These are phyloP conservation scores for Caenorhabditis brenneri DNA, from an alignment of 1,140 invertebrate species.

Conservation along the genomic window DNA sequence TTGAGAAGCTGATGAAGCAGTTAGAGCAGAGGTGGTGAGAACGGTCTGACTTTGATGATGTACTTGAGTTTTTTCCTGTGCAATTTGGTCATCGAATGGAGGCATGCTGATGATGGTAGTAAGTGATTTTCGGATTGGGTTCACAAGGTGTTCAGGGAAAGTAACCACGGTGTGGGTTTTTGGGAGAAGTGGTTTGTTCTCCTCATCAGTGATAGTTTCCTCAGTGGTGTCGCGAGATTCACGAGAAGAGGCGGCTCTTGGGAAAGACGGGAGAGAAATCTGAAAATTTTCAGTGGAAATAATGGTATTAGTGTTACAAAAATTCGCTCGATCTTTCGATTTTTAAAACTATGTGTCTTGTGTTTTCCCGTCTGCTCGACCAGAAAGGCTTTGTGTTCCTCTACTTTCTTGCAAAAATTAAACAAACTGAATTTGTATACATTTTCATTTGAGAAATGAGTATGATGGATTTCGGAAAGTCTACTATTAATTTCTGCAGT, in stretches of 20 bases:
- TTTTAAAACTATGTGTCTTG: too few relatives aligned
- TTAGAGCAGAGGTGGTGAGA: not conserved
- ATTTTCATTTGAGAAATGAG: too few relatives aligned
- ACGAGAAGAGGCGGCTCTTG: not conserved
- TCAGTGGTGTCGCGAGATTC: conserved; percentile 46
- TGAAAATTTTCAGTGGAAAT: not conserved
- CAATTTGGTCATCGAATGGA: not conserved
- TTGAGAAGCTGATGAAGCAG: not conserved
- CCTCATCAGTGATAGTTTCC: conserved; percentile 42
- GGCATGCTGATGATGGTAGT: not conserved
- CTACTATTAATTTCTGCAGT: too few relatives aligned
- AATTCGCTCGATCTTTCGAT: not conserved
- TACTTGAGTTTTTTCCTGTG: not conserved
- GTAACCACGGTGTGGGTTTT: not conserved
- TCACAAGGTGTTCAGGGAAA: not conserved
- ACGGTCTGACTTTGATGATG: not conserved
- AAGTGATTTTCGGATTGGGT: not conserved
- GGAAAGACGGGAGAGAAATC: conserved; percentile 24
- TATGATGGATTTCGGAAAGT: too few relatives aligned
- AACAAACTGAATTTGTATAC: not conserved
- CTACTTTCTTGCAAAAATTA: not conserved
- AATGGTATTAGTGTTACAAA: too few relatives aligned
- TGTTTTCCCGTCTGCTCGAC: not conserved
- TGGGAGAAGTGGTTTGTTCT: conserved; percentile 42
- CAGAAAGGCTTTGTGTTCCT: not conserved